phyloP scores from a whole-genome alignment of 1,140 invertebrate genomes.

The Archegozetes longisetosus region DNA sequence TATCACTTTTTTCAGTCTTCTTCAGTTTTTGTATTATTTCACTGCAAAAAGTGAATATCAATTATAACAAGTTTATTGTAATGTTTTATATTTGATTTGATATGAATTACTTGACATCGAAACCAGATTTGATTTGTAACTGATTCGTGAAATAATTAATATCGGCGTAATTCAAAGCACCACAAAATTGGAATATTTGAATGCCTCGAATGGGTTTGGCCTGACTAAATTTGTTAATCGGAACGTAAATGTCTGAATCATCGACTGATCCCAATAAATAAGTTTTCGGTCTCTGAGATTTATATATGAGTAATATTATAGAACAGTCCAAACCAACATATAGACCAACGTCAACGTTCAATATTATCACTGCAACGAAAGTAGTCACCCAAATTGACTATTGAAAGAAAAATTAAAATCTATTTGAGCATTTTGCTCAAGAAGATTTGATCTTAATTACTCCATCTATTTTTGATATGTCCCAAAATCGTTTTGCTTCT shows the following conservation, averaged over 20 bases:
- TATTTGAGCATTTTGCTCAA: no score
- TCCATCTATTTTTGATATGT: no score
- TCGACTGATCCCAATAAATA: conserved; percentile 18
- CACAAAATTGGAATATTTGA: conserved; percentile 33
- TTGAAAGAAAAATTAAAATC: neutral
- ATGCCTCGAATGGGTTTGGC: conserved; percentile 28
- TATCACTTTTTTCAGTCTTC: neutral
- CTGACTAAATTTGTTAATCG: conserved; percentile 13
- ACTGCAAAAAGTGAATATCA: no score
- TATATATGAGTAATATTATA: conserved; percentile 20
- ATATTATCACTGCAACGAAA: conserved; percentile 54
- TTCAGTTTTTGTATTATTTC: neutral
- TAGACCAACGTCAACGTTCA: conserved; percentile 72
- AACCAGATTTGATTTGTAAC: conserved; percentile 27
- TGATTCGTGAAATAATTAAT: conserved; percentile 29
- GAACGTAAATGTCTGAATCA: conserved; percentile 18
- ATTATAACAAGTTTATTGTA: no score
- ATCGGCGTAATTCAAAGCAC: conserved; percentile 34
- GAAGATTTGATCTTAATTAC: no score
- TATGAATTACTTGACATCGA: neutral
- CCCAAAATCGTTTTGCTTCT: no score
- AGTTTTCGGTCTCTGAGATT: conserved; percentile 25
- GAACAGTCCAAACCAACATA: conserved; percentile 43
- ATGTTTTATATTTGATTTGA: no score
- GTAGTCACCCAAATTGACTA: conserved; percentile 58